Evolutionary conservation across 2,888 invertebrate genomes (phyloP).

Genomic region (Matsumyia berberina): DNA sequence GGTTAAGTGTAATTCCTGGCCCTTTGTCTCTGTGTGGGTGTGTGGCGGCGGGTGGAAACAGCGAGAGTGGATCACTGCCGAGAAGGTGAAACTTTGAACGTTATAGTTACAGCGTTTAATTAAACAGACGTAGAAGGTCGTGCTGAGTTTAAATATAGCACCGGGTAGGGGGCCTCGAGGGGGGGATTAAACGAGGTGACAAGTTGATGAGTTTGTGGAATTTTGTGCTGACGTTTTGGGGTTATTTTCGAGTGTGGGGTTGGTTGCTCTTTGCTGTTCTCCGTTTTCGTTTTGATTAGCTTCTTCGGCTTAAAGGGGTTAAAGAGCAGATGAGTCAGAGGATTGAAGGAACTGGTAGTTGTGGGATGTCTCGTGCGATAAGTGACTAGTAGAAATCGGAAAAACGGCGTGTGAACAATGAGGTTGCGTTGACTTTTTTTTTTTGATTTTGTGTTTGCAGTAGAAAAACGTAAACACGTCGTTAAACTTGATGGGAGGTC

Average conservation of each 20-base stretch:
- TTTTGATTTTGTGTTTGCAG: too few species aligned
- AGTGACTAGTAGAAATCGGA: too few species aligned
- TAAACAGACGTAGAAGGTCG: slow-evolving; percentile 73
- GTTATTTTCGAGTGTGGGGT: neutral
- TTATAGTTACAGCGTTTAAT: slow-evolving; percentile 73
- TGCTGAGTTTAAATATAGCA: slow-evolving; percentile 69
- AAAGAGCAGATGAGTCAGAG: neutral
- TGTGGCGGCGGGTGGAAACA: neutral
- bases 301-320: neutral
- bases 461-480: too few species aligned
- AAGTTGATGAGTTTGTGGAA: slow-evolving; percentile 72
- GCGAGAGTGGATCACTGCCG: slow-evolving; percentile 19
- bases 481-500: too few species aligned
- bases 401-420: too few species aligned
- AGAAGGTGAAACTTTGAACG: slow-evolving; percentile 67
- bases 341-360: too few species aligned
- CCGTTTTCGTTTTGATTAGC: neutral
- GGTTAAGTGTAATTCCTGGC: slow-evolving; percentile 69
- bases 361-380: too few species aligned
- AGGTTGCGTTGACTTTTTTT: too few species aligned
- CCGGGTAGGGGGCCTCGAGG: neutral
- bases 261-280: neutral
- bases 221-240: slow-evolving; percentile 66
- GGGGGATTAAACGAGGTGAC: slow-evolving; percentile 69
- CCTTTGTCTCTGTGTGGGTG: slow-evolving; percentile 25